Conservation (phyloP, 53 echinoderm and acorn worm genomes). For the Crossaster papposus region DNA sequence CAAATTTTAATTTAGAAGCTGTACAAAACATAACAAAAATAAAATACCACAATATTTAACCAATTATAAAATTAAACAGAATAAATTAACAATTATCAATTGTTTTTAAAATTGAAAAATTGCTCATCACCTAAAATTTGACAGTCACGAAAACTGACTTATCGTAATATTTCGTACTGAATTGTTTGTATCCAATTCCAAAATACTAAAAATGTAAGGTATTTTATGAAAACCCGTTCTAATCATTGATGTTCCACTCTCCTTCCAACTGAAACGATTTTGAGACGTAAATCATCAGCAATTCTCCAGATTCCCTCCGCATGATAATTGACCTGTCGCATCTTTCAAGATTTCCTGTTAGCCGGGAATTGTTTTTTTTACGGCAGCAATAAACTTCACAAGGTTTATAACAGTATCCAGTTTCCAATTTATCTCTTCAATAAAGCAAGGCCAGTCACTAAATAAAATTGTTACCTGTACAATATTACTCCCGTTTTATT, state of each 20-base stretch:
- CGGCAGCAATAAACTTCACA: slow-evolving; percentile 13
- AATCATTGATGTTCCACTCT: background rate
- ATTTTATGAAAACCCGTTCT: background rate
- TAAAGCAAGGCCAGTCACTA: background rate
- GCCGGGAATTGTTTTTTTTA: slow-evolving; percentile 14
- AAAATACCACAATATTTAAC: too few relatives aligned
- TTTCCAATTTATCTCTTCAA: slow-evolving; percentile 30
- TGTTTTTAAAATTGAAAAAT: too few relatives aligned
- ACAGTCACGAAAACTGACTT: too few relatives aligned
- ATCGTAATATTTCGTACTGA: background rate
- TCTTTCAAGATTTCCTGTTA: background rate
- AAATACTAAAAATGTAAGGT: slow-evolving; percentile 8
- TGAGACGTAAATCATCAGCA: background rate
- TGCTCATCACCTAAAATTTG: too few relatives aligned
- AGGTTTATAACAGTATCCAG: background rate
- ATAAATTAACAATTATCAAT: too few relatives aligned
- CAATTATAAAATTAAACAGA: too few relatives aligned
- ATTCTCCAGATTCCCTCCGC: background rate
- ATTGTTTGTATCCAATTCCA: background rate
- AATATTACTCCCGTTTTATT: background rate
- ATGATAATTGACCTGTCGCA: slow-evolving; percentile 4
- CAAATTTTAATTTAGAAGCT: too few relatives aligned
- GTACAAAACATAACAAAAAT: too few relatives aligned
- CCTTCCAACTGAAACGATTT: background rate
- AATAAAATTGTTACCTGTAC: background rate